Base-by-base conservation (phyloP, 2,113 vertebrate genomes). In the Phalacrocorax brasilianus region DNA sequence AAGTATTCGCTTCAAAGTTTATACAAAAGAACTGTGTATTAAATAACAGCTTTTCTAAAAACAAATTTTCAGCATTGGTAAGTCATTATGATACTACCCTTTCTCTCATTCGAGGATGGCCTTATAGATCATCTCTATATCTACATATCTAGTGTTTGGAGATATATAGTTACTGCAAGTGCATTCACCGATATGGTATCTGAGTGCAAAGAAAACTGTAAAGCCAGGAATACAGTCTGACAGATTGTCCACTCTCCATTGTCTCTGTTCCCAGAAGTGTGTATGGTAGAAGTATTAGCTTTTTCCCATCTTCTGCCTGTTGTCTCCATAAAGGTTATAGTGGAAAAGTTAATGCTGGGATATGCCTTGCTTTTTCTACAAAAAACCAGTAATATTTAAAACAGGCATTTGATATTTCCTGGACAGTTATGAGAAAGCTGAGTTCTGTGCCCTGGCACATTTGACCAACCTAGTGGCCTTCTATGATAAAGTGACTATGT, bases 11-110 rank as follows among this genome's bases (percentile, higher is more conserved):
- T 70, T 80, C 56, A 30, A 71, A 35, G 15, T 96, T 91, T 70
- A 95, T 94, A 55, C 35, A 88, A 93, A 94, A 85, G 75, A 92
- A 91, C 24, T 67, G n/a, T 68, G 72, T 84, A 95, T 81, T 89
- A 93, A 95, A 88, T 58, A 71, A 86, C 59, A 90, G 52, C 77
- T 93, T 94, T 82, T 88, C 71, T 84, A 45, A 74, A 93, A 95
- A 67, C 63, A 95, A 24, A 82, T 75, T 79, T 73, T 93, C 95
- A 89, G 67, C 53, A 87, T 88, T 88, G 40, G 63, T 89, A 80
- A 66, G 38, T 27, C 42, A 40, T 94, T 88, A 95, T 80, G 55
- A 76, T 14, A 85, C 58, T 62, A 38, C 16, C 33, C 35, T 75
- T 22, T n/a, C n/a, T 84, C 65, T 49, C 47, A 35, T 73, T 88